Evolutionary conservation across 2,888 invertebrate genomes (phyloP), one percentile per base, ranked within the genome.

Genomic region (Tineola bisselliella): DNA sequence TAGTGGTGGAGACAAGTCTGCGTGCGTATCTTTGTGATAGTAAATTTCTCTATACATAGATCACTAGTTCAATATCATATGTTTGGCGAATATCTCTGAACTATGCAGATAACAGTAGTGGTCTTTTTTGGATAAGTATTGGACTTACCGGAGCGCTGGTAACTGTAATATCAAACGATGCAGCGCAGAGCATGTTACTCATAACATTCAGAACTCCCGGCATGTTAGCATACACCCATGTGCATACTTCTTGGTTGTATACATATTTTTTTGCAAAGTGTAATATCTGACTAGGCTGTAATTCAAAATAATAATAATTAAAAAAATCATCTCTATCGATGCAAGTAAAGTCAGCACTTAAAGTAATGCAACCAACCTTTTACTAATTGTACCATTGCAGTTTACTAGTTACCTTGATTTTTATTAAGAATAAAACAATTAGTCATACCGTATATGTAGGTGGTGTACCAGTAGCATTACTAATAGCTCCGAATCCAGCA

Each of bases 171-270:
- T 77, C 69, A 18, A 67, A 70, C 0, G 79, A 72, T 5, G 70
- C 69, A 10, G 81, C 78, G 61, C 81, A 81, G 1, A 80, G 43
- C 75, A 76, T 78, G 0, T 68, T 63, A 0, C 69, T 64, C 12
- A 71, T 64, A 15, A 81, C 67, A 56, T 79, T 79, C 1, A 69
- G 62, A 0, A 33, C 11, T 0, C 33, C 60, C 0, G 62, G 1
- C 0, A 61, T 11, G 0, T 25, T n/a, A 58, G 70, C 75, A 64
- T 69, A 75, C 1, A 74, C 31, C 0, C 8, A 8, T 0, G 67
- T 65, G 63, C 81, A 81, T 0, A 70, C 43, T 0, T 65, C 25
- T 25, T 74, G 74, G 44, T 66, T 73, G 67, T 73, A 77, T 3
- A 78, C 65, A 63, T 73, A 76, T 62, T 78, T 77, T 6, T 58